Conservation (phyloP, 2,113 vertebrate genomes). For the Xiphophorus maculatus region DNA sequence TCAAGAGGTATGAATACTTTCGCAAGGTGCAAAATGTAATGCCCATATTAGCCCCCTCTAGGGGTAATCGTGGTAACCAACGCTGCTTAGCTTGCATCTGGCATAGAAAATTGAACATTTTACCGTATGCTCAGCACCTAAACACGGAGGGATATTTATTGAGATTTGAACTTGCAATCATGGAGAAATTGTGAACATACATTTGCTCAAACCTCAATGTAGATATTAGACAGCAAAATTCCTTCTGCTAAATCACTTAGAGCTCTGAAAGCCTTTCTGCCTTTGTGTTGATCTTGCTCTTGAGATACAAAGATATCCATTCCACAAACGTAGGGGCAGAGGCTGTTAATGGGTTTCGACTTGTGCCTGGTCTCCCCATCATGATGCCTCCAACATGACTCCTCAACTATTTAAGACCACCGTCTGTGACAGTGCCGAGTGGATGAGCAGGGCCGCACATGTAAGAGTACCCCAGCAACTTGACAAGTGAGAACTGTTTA, state of each 20-base stretch:
- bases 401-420: conserved; percentile 24
- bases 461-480: conserved; percentile 39
- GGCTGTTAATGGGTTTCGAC: conserved; percentile 56
- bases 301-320: conserved; percentile 59
- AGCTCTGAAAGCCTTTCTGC: conserved; percentile 47
- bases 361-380: conserved; percentile 41
- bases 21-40: background rate
- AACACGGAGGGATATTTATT: conserved; percentile 61
- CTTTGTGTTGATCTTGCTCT: conserved; percentile 61
- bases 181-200: conserved; percentile 73
- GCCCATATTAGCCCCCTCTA: conserved; percentile 9
- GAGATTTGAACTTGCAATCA: conserved; percentile 75
- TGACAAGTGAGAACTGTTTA: conserved; percentile 46
- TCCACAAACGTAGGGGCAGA: conserved; percentile 59
- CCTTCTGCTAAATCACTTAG: conserved; percentile 78
- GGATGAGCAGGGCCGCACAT: conserved; percentile 40
- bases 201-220: conserved; percentile 67
- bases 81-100: conserved; percentile 39
- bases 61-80: conserved; percentile 5
- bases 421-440: conserved; percentile 56
- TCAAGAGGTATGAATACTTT: background rate
- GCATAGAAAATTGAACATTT: conserved; percentile 48
- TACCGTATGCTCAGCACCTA: conserved; percentile 47
- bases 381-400: conserved; percentile 59
- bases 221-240: conserved; percentile 70